These are phyloP conservation scores for Mythimna lalbum DNA, from an alignment of 2,888 invertebrate species.

Conservation along the genomic window DNA sequence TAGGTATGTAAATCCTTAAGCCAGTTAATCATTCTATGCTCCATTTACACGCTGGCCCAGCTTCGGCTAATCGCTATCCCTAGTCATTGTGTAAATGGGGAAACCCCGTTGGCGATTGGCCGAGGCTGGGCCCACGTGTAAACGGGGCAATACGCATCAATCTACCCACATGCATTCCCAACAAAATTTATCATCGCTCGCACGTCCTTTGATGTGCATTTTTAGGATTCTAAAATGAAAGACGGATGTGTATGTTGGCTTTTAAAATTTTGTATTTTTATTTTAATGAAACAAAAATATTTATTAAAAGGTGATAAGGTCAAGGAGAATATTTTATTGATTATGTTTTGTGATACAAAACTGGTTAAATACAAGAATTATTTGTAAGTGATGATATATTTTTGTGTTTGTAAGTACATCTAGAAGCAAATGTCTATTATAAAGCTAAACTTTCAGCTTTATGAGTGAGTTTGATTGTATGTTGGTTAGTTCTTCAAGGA, in stretches of 20 bases:
- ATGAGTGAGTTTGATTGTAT: no score
- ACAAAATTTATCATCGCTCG: conserved; percentile 33
- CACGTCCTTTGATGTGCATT: conserved; percentile 54
- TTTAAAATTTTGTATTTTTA: conserved; percentile 12
- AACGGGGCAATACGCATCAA: background rate
- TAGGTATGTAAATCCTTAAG: no score
- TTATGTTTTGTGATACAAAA: background rate
- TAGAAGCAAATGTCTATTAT: background rate
- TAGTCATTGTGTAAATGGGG: no score
- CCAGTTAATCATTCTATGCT: no score
- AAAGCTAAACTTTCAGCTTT: no score
- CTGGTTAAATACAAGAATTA: background rate
- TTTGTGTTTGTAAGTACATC: background rate
- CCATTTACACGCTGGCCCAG: no score
- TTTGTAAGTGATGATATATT: background rate
- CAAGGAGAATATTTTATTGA: background rate
- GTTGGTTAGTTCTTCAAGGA: no score
- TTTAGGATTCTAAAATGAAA: conserved; percentile 40
- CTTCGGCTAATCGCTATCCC: no score
- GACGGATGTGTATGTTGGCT: conserved; percentile 7
- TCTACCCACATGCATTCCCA: conserved; percentile 30
- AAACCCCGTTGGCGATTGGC: no score
- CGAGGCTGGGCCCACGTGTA: no score
- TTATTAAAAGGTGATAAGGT: conserved; percentile 26
- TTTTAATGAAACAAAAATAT: background rate